Evolutionary conservation across 2,113 vertebrate species (phyloP), one percentile per base, ranked within the genome.

Genomic region (Nycticryphes semicollaris): DNA sequence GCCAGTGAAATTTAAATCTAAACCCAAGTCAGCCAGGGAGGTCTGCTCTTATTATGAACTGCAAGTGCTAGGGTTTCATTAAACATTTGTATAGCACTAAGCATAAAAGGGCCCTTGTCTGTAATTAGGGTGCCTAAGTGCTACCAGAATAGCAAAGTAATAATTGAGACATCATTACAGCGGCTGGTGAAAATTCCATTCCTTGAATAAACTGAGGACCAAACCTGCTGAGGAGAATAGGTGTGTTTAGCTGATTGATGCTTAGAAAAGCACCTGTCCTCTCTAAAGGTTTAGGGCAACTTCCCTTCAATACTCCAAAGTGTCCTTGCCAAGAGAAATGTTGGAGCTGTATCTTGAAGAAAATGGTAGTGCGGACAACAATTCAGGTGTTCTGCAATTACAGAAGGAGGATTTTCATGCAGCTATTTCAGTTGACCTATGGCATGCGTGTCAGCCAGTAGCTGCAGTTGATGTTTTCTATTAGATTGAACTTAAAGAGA

Each of bases 111-210:
- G 47, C 48, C 22, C 72, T 83, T 70, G 39, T 54, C 91, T 96
- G n/a, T 94, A 85, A 89, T 84, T 90, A 91, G 18, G 33, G n/a
- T 88, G 43, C 43, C 56, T 86, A 59, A 85, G n/a, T 93, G 53
- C 78, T 80, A 39, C 75, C 30, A 73, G 78, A 88, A 83, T 68
- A 83, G 41, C 37, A 77, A 82, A 60, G 81, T 75, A 72, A 43
- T 89, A 48, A 83, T 66, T 80, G 77, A 92, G 51, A 84, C 30
- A 57, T 54, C 72, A 60, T 95, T 92, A 78, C 11, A n/a, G 17
- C 53, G 72, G 23, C 67, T 95, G 75, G 15, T 77, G 63, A 76
- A 83, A 94, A 95, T 76, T 73, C 54, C 75, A 47, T 80, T 96
- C 50, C 59, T 92, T 77, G 56, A 74, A 85, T 94, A 94, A 90